Percentiles rank a stretch among this genome's conserved stretches.
phyloP scores from a whole-genome alignment of 2,888 invertebrate genomes.

The Mactromeris polynyma region DNA sequence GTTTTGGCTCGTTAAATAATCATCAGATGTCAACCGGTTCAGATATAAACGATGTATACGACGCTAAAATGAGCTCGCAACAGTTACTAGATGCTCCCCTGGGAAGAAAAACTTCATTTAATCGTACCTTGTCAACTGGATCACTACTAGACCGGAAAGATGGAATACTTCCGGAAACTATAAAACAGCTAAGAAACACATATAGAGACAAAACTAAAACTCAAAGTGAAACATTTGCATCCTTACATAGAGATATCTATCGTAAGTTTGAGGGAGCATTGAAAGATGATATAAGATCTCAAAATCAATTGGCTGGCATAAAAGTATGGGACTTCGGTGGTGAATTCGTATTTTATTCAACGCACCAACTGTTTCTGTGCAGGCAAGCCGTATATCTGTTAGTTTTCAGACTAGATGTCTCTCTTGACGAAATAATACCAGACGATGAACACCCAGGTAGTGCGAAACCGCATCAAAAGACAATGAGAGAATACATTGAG shows the following conservation, averaged over 20 bases:
- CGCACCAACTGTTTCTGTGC: constrained; percentile 22
- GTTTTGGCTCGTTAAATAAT: not conserved
- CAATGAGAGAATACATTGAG: constrained; percentile 1
- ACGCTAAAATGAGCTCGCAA: no score
- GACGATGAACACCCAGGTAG: constrained; percentile 25
- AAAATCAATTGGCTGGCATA: not conserved
- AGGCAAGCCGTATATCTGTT: constrained; percentile 21
- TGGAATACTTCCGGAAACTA: not conserved
- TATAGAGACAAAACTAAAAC: not conserved
- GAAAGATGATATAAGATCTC: not conserved
- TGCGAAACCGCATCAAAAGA: not conserved
- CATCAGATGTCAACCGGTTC: no score
- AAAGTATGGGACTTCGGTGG: constrained; percentile 33
- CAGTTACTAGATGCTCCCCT: no score
- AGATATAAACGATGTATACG: no score
- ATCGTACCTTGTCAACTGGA: no score
- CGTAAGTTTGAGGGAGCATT: not conserved
- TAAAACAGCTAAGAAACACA: not conserved
- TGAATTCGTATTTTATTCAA: constrained; percentile 22
- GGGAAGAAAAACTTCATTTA: no score
- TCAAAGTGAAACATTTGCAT: not conserved
- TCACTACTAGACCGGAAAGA: not conserved
- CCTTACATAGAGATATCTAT: not conserved
- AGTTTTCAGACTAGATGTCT: constrained; percentile 3
- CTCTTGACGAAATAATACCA: constrained; percentile 5